Evolutionary conservation across 2,113 vertebrate genomes (phyloP).

Genomic region (Cyprinodon brontotheroides): DNA sequence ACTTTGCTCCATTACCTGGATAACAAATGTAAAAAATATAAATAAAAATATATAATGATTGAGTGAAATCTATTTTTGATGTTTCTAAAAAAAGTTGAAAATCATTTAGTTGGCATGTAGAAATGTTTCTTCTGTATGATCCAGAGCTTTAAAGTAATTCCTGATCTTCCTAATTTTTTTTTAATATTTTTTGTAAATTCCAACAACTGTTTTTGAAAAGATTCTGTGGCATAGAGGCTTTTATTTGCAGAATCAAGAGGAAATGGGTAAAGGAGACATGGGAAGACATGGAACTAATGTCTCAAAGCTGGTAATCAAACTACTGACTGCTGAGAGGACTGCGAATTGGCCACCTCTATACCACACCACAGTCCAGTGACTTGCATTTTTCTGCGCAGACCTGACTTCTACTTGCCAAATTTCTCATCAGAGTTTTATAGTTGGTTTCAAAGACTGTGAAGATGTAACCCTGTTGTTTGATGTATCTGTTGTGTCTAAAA

Average conservation of each 20-base stretch:
- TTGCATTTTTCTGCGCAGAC: conserved; percentile 5
- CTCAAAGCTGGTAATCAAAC: too few relatives aligned
- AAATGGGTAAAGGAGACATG: too few relatives aligned
- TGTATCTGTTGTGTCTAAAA: background rate
- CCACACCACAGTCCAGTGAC: background rate
- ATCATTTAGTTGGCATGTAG: background rate
- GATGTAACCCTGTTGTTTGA: background rate
- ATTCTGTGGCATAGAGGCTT: too few relatives aligned
- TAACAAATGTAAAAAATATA: too few relatives aligned
- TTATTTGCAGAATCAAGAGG: too few relatives aligned
- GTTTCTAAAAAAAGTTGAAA: too few relatives aligned
- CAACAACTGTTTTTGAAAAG: background rate
- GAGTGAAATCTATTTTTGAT: too few relatives aligned
- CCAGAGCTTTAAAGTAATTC: background rate
- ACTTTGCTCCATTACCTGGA: too few relatives aligned
- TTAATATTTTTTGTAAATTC: background rate
- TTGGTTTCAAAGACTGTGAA: conserved; percentile 3
- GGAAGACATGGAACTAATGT: too few relatives aligned
- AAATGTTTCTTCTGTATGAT: background rate
- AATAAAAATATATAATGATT: too few relatives aligned
- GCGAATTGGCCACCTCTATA: too few relatives aligned
- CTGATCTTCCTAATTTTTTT: background rate
- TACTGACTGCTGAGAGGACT: too few relatives aligned
- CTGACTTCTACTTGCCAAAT: background rate
- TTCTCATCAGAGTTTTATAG: background rate